Evolutionary conservation across 2,113 vertebrate species (phyloP).

Genomic region (Eclectus roratus): DNA sequence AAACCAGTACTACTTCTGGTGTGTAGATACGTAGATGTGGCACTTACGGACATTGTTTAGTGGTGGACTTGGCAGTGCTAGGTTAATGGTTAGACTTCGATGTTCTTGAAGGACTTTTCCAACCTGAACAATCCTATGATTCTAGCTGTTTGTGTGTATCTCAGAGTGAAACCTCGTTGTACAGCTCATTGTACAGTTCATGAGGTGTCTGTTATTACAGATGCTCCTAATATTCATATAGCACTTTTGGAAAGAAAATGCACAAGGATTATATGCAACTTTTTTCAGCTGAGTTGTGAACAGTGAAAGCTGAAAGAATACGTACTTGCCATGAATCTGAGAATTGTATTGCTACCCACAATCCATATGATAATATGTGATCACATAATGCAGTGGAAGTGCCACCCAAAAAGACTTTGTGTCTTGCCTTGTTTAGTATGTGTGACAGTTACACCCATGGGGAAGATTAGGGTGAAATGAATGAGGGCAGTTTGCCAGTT

Average conservation of each 20-base stretch:
- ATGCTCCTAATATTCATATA: not conserved
- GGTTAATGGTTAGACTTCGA: not conserved
- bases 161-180: not conserved
- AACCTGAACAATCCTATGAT: not conserved
- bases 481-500: not conserved
- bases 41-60: not conserved
- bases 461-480: not conserved
- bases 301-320: not conserved
- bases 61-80: not conserved
- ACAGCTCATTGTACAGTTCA: not conserved
- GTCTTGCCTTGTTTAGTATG: not conserved
- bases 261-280: not conserved
- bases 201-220: not conserved
- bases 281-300: not conserved
- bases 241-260: not conserved
- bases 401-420: not conserved
- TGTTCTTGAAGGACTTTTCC: not conserved
- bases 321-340: not conserved
- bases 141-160: not conserved
- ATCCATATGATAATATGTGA: no score
- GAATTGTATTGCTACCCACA: fast-evolving
- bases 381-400: no score
- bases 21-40: not conserved
- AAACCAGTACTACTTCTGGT: not conserved
- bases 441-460: not conserved